A percentile compares a stretch with the other conserved stretches of the same genome.
These are phyloP conservation scores for Corythaeola cristata DNA, from an alignment of 2,113 vertebrate genomes.

Conservation along the genomic window DNA sequence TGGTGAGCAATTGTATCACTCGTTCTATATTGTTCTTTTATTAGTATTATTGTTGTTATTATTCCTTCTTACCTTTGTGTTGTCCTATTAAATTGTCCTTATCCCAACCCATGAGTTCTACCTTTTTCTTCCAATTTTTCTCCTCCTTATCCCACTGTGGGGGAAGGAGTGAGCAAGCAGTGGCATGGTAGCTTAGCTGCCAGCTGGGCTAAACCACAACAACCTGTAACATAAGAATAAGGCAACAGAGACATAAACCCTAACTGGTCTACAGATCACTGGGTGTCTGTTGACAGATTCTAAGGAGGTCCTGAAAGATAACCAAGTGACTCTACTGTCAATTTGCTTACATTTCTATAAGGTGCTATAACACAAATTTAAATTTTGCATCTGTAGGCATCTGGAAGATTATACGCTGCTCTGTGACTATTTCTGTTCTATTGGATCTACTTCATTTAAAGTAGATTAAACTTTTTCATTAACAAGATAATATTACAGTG, in stretches of 20 bases:
- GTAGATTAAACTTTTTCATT: background rate
- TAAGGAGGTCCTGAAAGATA: background rate
- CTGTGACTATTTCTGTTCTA: background rate
- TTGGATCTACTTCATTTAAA: background rate
- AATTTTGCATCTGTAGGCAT: background rate
- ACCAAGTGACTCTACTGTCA: background rate
- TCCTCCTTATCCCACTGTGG: too few species aligned
- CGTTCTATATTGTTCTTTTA: too few species aligned
- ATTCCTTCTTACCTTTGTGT: too few species aligned
- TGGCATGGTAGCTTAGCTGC: too few species aligned
- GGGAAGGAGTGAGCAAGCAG: too few species aligned
- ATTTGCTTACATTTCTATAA: background rate
- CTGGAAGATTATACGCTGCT: background rate
- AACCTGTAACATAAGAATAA: background rate
- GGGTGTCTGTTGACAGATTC: background rate
- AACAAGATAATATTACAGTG: background rate
- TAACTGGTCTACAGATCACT: background rate
- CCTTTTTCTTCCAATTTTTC: too few species aligned
- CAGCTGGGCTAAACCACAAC: too few species aligned
- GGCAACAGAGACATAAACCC: background rate
- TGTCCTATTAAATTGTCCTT: too few species aligned
- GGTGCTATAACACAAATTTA: background rate
- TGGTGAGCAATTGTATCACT: too few species aligned
- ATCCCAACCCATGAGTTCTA: too few species aligned
- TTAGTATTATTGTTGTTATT: too few species aligned